Evolutionary conservation across 1,140 invertebrate genomes (phyloP), one percentile per base, ranked within the genome.

Genomic region (Pseudoatta argentina): DNA sequence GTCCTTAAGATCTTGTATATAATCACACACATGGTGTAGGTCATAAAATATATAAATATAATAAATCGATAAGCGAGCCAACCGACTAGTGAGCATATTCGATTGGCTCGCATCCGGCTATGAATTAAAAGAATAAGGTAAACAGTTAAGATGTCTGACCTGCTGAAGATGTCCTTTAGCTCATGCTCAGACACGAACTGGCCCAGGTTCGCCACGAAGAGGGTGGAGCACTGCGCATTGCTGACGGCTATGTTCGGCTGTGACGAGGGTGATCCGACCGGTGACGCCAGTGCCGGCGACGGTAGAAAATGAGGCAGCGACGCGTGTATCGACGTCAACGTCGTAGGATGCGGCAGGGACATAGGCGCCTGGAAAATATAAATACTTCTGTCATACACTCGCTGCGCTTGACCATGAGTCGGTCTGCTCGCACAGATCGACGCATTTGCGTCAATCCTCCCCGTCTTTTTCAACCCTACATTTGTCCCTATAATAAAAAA

Each of bases 141-240:
- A 4, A 64, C 7, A 21, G n/a, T 27, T 51, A 34, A 16, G 39
- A 57, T 89, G 66, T 89, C 96, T 96, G 96, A 99, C 98, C 98
- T 99, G 97, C 97, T 98, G 96, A 99, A 99, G 93, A 99, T 98
- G 95, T 99, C 98, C 96, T 99, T 99, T 86, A 99, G 97, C 95
- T 99, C 99, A 93, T 99, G 98, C 95, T 99, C 99, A 76, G 98
- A 98, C 91, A 99, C 98, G 94, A 99, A 99, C 94, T 98, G 98
- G 64, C 98, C 98, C 89, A 99, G 96, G 95, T 99, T 99, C 91
- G 98, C 98, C 91, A 99, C 98, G 96, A 99, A 99, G 64, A 99
- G 97, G 82, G 99, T 99, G 77, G 98, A 99, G 96, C 99, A 99
- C 67, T 98, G 98, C 88, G 98, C 97, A 94, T 97, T 97, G 93